Evolutionary conservation across 2,113 vertebrate genomes (phyloP), one percentile per base, ranked within the genome.

Genomic region (Lagenorhynchus albirostris): DNA sequence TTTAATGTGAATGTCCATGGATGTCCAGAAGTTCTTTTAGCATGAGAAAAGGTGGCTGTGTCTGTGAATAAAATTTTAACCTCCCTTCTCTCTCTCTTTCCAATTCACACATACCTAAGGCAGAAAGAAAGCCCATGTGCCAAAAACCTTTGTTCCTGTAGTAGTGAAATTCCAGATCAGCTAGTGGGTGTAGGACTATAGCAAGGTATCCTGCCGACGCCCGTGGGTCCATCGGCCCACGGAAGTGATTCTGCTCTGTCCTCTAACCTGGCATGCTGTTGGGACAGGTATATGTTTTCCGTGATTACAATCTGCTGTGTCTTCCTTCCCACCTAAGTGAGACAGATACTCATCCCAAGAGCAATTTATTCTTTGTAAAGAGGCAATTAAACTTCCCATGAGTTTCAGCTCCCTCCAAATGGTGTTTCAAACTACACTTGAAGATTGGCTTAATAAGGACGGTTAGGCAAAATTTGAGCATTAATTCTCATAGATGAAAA

Each of bases 221-320:
- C 21, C 14, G 12, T 17, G n/a, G 17, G 41, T 12, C 9, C 26
- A 0, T 29, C 5, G 21, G 29, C 26, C 36, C 44, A 8, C 2
- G 1, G 25, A 67, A 55, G 2, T 26, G 47, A 5, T 4, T 2
- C 7, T 21, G 3, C 21, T 11, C 7, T 13, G 2, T 21, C 17
- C 10, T 15, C 15, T 14, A 21, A 41, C 29, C 18, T 26, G 36
- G 62, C 20, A 0, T 41, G n/a, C 33, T 15, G 1, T 36, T n/a
- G 47, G 55, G 5, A 9, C 25, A 38, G 8, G 20, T 18, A 11
- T 0, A 0, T 44, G 23, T 33, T 50, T 33, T 33, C 23, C 26
- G 67, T 41, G 26, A 29, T 63, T 2, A 15, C 41, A 1, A 1
- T 33, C 10, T 2, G 8, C n/a, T 41, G 20, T 65, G 1, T 36